phyloP scores from a whole-genome alignment of 1,140 invertebrate genomes.

The Macrobrachium rosenbergii region DNA sequence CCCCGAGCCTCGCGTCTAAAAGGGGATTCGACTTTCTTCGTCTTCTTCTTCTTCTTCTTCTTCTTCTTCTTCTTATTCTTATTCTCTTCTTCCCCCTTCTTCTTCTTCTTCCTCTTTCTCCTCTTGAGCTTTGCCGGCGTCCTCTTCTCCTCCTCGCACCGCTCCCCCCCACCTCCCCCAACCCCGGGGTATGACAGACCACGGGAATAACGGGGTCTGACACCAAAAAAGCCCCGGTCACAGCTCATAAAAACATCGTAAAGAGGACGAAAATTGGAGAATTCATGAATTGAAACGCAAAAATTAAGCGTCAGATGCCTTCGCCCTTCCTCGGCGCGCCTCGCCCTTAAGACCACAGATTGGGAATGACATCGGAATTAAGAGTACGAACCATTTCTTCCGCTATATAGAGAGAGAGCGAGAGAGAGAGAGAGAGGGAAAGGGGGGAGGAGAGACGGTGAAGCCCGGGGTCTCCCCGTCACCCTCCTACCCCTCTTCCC shows the following conservation, averaged over 20 bases:
- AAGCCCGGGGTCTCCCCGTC: background rate
- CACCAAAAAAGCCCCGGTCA: conserved; percentile 50
- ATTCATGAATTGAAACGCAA: conserved; percentile 60
- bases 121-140: background rate
- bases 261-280: conserved; percentile 54
- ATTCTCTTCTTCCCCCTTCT: background rate
- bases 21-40: background rate
- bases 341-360: conserved; percentile 39
- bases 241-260: conserved; percentile 56
- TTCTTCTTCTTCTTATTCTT: background rate
- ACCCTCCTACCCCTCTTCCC: too few species aligned
- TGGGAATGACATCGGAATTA: conserved; percentile 55
- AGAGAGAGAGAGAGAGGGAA: too few species aligned
- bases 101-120: background rate
- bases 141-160: background rate
- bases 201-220: conserved; percentile 2
- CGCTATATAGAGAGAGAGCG: background rate
- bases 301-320: conserved; percentile 60
- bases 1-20: background rate
- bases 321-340: conserved; percentile 34
- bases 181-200: conserved; percentile 26
- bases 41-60: background rate
- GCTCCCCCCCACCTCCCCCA: background rate
- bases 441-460: too few species aligned
- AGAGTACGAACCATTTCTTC: conserved; percentile 39